Evolutionary conservation across 2,113 vertebrate genomes (phyloP).

Genomic region (Myocastor coypus): DNA sequence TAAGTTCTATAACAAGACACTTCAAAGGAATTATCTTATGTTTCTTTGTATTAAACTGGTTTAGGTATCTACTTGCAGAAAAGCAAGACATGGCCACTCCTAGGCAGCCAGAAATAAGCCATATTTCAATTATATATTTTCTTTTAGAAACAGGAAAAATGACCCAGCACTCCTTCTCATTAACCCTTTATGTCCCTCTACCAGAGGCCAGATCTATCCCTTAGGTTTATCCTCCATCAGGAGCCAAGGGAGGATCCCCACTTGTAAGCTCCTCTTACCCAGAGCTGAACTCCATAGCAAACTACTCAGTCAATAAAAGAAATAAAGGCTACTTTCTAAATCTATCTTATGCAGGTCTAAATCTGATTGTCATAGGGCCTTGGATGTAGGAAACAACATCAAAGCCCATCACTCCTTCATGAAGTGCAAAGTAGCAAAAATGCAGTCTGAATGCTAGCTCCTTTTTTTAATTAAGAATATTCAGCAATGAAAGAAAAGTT

Average conservation of each 20-base stretch:
- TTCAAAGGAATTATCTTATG: not conserved
- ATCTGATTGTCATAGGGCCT: not conserved
- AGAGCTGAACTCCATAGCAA: not conserved
- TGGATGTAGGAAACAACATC: not conserved
- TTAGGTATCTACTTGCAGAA: not conserved
- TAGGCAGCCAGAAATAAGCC: not conserved
- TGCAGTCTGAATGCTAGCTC: not conserved
- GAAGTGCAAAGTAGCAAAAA: not conserved
- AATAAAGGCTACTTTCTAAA: not conserved
- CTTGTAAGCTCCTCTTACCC: not conserved
- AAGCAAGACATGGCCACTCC: not conserved
- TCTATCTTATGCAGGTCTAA: not conserved
- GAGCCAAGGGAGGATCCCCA: not conserved
- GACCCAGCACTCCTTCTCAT: not conserved
- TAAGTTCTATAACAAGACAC: not conserved
- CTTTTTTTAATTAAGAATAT: not conserved
- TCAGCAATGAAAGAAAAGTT: not conserved
- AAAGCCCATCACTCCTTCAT: not conserved
- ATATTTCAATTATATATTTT: not conserved
- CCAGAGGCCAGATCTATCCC: not conserved
- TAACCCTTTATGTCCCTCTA: not conserved
- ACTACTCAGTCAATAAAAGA: not conserved
- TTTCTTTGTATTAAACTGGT: not conserved
- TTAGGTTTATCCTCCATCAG: not conserved
- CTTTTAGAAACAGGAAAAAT: not conserved